Conservation (phyloP, 2,113 vertebrate genomes). For the Aptenodytes forsteri region DNA sequence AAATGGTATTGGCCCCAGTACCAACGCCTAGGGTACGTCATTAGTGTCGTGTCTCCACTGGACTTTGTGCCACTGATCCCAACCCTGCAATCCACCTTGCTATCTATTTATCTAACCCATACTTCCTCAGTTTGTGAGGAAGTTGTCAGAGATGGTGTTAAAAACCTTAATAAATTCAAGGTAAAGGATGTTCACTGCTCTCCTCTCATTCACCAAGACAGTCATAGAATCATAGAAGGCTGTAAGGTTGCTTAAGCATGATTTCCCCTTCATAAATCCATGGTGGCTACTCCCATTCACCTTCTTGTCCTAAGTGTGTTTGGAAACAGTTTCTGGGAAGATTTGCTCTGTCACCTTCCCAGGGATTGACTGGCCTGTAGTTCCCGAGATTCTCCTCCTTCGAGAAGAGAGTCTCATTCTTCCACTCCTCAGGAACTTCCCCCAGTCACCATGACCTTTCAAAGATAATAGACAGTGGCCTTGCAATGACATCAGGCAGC, state of each 20-base stretch:
- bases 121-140: not conserved
- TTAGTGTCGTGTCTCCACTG: not conserved
- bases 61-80: not conserved
- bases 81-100: not conserved
- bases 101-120: not conserved
- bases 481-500: not conserved
- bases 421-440: not conserved
- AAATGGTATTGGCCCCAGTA: not conserved
- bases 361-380: not conserved
- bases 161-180: not conserved
- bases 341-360: not conserved
- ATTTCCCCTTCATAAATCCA: not conserved
- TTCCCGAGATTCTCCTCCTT: not conserved
- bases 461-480: not conserved
- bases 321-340: not conserved
- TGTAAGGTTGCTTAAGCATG: not conserved
- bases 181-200: not conserved
- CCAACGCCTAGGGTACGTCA: rapidly evolving
- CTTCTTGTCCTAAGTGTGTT: not conserved
- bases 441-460: not conserved
- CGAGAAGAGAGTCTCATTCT: not conserved
- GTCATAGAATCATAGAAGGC: not conserved
- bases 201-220: not conserved
- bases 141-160: not conserved
- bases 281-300: not conserved